These are phyloP conservation scores for Plumapathes pennacea DNA, from an alignment of 92 coral and sea anemone species.

Conservation along the genomic window DNA sequence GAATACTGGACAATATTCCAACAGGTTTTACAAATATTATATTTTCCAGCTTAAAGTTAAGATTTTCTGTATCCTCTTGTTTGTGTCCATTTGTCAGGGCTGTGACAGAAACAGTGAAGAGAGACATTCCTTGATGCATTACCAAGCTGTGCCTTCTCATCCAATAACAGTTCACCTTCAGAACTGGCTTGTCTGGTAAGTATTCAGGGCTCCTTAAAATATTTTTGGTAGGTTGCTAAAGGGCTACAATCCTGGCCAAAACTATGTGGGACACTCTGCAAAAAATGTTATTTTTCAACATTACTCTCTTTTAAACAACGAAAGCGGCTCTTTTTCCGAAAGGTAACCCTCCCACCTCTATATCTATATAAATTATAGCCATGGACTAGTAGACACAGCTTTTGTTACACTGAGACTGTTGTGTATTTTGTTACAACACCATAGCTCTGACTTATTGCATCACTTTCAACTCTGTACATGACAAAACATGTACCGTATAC, in stretches of 20 bases:
- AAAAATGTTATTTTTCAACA: background rate
- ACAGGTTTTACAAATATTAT: background rate
- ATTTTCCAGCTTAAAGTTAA: too few species aligned
- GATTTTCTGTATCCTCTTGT: background rate
- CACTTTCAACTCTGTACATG: background rate
- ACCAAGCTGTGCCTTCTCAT: constrained; percentile 47
- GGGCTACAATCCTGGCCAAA: background rate
- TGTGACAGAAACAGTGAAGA: constrained; percentile 83
- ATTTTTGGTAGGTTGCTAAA: background rate
- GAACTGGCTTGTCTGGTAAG: constrained; percentile 86
- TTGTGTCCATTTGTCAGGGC: constrained; percentile 43
- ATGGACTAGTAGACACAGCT: background rate
- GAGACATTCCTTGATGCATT: constrained; percentile 78
- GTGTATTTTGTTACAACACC: background rate
- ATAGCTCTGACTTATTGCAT: too few species aligned
- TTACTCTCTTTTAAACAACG: background rate
- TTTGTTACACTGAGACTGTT: background rate
- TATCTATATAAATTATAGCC: background rate
- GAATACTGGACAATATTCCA: background rate
- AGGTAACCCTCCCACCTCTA: too few species aligned
- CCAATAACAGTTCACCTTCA: constrained; percentile 70
- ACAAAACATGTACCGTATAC: too few species aligned
- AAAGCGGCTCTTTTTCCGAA: background rate
- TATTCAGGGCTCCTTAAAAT: background rate
- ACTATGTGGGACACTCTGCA: too few species aligned